phyloP scores from a whole-genome alignment of 2,113 vertebrate species.

The Pan paniscus region DNA sequence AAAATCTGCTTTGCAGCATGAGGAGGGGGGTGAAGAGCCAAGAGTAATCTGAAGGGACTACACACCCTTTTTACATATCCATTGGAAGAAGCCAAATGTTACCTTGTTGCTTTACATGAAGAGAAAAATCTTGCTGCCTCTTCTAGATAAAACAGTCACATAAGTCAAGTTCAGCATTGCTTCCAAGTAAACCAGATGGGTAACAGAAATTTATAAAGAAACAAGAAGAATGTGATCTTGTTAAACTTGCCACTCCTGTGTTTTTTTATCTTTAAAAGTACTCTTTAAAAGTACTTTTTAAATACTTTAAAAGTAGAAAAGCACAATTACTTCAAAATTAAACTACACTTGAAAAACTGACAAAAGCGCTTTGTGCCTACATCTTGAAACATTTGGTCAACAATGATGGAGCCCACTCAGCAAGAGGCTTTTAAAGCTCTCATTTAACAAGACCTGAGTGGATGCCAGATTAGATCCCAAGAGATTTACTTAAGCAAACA shows the following conservation, averaged over 20 bases:
- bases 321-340: constrained; percentile 41
- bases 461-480: constrained; percentile 55
- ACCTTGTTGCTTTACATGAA: background rate
- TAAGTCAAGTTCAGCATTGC: constrained; percentile 8
- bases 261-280: background rate
- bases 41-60: background rate
- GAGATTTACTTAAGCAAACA: constrained; percentile 65
- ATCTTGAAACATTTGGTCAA: constrained; percentile 64
- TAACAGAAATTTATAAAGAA: constrained; percentile 55
- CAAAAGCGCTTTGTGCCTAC: constrained; percentile 28
- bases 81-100: background rate
- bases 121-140: background rate
- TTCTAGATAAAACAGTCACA: background rate
- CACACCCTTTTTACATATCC: background rate
- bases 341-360: constrained; percentile 11
- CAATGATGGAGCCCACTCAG: constrained; percentile 40
- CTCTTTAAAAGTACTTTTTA: too few relatives aligned
- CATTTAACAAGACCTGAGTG: constrained; percentile 55
- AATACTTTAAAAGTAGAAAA: background rate
- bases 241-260: constrained; percentile 12
- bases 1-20: constrained; percentile 12
- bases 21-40: background rate
- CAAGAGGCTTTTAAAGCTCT: constrained; percentile 62
- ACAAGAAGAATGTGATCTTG: constrained; percentile 28
- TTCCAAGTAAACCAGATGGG: constrained; percentile 42